Base-by-base conservation (phyloP, 53 echinoderm and acorn worm species). In the Holothuria leucospilota region DNA sequence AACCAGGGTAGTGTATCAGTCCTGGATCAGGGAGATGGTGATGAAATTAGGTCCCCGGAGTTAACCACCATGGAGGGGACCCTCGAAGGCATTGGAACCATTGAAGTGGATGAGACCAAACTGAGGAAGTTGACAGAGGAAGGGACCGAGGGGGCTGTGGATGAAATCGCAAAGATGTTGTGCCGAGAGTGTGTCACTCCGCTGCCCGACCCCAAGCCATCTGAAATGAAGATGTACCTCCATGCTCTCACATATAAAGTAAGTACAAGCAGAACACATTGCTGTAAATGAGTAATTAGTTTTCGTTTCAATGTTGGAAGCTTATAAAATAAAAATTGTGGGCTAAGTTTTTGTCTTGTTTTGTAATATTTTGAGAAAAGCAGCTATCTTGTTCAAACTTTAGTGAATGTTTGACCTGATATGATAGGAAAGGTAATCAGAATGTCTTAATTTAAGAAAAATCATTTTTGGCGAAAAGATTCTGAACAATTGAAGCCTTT, bases 231-330 rank as follows among this genome's bases (percentile, higher is more conserved):
- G 72, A 89, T 98, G 72, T 93, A 92, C 66, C 75, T 98, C 1
- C 98, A 98, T 90, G 98, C 98, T 58, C 84, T 98, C 29, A 86
- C 91, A n/a, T 98, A 98, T 77, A 93, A 98, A 87, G 98, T 98
- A 60, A 78, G 90, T 51, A 0, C 14, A n/a, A 15, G 20, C 49
- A 39, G 29, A 56, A 49, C 2, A 49, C 9, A 49, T 13, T 49
- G 49, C 73, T 10, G 20, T 4, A 4, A 4, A 13, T 49, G 13
- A n/a, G 13, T 6, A 11, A 29, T 24, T 51, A 29, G 26, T 51
- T 39, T 1, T 46, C 18, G 0, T 20, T 29, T 21, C 5, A 52
- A 59, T 51, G 0, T 49, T 34, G 34, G 34, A 34, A 34, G 34
- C 49, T 6, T 49, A 4, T 49, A 11, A 13, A 49, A 11, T 6